Base-by-base conservation (phyloP, 2,113 vertebrate species). In the Trematomus loennbergii region DNA sequence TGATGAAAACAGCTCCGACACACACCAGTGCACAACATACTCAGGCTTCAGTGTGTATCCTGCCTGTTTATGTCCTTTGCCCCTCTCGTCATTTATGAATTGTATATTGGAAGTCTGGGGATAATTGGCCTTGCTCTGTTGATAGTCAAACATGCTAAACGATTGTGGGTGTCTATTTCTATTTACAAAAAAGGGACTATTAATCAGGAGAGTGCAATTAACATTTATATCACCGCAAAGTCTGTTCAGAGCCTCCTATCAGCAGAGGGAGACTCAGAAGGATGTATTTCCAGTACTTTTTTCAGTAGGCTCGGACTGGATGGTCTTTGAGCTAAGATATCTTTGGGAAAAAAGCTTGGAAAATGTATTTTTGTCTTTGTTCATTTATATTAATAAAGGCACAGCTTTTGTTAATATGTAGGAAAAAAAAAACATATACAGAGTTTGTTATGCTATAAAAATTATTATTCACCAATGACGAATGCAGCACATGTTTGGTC, bases 221-320 rank as follows among this genome's bases (percentile, higher is more conserved):
- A 64, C 62, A 61, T 70, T 73, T 46, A 54, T 66, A 77, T 52
- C 74, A 59, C 36, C 67, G 49, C 79, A 83, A 88, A 81, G 64
- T 88, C 60, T 88, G 15, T 53, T 70, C 49, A 69, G 59, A 58
- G 46, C 53, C 49, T 62, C 12, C 69, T 70, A 29, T 70, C 63
- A 62, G 22, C 48, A 77, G 60, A 71, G 66, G 53, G 40, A 50
- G 55, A 17, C 68, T 82, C 72, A 58, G 62, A 79, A 83, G 78
- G 66, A 62, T 48, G 72, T 72, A 70, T 84, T 90, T 81, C 52
- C 79, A 62, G 50, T 78, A 48, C 29, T 82, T 29, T 45, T 40
- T 40, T 8, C 7, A 59, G 79, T 70, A 73, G 62, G 68, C 63
- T 74, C 11, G 9, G 53, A 70, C 18, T 64, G 49, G n/a, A 58